phyloP scores from a whole-genome alignment of 2,113 vertebrate genomes.

The Crotalus viridis region DNA sequence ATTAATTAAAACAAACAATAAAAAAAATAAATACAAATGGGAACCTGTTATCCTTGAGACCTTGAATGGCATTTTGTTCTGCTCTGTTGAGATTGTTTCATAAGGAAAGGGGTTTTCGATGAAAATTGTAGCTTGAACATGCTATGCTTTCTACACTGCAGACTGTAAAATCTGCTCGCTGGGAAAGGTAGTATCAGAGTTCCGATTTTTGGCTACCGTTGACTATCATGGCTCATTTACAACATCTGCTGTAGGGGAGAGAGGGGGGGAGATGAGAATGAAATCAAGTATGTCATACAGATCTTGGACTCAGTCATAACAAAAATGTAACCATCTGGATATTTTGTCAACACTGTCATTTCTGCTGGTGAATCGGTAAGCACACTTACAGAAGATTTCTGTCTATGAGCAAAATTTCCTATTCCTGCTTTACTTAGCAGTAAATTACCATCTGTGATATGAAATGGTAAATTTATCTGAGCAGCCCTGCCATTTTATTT shows the following conservation, averaged over 20 bases:
- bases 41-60: not conserved
- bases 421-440: slow-evolving; percentile 4
- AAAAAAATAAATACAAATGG: not conserved
- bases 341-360: slow-evolving; percentile 10
- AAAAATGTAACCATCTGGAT: slow-evolving; percentile 24
- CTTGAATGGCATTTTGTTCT: not conserved
- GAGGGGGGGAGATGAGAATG: not conserved
- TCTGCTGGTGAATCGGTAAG: slow-evolving; percentile 1
- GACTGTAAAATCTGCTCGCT: not conserved
- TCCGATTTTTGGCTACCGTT: not conserved
- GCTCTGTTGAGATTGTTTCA: not conserved
- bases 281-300: not conserved
- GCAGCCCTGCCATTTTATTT: not conserved
- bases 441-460: not conserved
- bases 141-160: not conserved
- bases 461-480: not conserved
- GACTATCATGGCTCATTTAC: not conserved
- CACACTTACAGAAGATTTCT: not conserved
- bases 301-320: not conserved
- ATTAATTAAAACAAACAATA: not conserved
- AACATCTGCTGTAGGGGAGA: not conserved
- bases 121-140: not conserved
- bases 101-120: not conserved
- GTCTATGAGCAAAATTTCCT: not conserved
- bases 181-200: not conserved